Conservation (phyloP, 1,140 invertebrate species). For the Bombyx mandarina region DNA sequence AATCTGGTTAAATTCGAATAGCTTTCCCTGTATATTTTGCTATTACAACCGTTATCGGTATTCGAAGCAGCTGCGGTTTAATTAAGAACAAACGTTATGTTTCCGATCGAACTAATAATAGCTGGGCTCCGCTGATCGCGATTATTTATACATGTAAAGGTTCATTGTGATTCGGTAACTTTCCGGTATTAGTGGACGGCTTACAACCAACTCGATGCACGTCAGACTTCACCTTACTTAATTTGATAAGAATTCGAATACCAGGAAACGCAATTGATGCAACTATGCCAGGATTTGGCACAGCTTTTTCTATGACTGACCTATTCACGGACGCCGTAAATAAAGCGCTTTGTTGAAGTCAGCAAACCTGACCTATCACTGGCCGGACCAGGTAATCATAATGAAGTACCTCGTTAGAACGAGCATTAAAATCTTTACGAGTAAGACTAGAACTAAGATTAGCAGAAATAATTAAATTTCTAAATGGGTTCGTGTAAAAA, state of each 20-base stretch:
- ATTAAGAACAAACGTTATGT: conserved; percentile 25
- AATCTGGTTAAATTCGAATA: conserved; percentile 14
- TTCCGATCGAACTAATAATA: conserved; percentile 34
- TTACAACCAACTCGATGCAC: conserved; percentile 13
- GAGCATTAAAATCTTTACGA: conserved; percentile 6
- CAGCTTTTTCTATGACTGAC: conserved; percentile 19
- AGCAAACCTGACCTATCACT: conserved; percentile 1
- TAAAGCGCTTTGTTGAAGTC: conserved; percentile 13
- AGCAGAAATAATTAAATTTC: too few relatives aligned
- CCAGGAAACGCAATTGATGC: conserved; percentile 23
- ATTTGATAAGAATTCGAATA: conserved; percentile 12
- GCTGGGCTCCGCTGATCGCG: conserved; percentile 17
- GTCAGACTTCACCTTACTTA: background rate
- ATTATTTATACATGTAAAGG: conserved; percentile 28
- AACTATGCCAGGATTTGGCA: conserved; percentile 22
- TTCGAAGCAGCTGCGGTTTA: conserved; percentile 22
- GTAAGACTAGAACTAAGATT: background rate
- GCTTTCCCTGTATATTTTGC: conserved; percentile 16
- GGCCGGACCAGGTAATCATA: background rate
- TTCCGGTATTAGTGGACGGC: conserved; percentile 14
- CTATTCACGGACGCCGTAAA: conserved; percentile 18
- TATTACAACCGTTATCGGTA: conserved; percentile 18
- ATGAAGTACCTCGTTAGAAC: conserved; percentile 5
- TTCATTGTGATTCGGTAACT: conserved; percentile 20
- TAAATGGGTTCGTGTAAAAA: too few relatives aligned